Conservation (phyloP, 2,797 vertebrate species). For the Aotus griseimembra region DNA sequence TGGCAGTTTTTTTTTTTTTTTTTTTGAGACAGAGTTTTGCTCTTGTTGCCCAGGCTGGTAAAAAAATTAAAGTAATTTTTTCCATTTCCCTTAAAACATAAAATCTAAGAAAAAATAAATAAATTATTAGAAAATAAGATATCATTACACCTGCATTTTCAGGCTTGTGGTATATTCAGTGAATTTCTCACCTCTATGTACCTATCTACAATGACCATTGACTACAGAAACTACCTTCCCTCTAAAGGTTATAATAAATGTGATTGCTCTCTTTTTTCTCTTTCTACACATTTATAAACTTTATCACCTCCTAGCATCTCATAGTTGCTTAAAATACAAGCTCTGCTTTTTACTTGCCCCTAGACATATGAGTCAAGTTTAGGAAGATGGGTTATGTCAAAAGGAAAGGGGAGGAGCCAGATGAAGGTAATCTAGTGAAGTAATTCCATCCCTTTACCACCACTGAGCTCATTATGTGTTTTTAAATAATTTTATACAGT, state of each 20-base stretch:
- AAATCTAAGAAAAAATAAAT: neutral
- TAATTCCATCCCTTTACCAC: neutral
- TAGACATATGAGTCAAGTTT: neutral
- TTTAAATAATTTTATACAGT: neutral
- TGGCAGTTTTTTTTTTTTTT: neutral
- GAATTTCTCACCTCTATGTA: neutral
- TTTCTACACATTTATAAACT: neutral
- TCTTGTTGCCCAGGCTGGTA: no score
- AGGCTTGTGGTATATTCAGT: neutral
- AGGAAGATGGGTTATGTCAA: neutral
- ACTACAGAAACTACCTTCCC: neutral
- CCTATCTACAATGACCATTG: neutral
- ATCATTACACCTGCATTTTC: neutral
- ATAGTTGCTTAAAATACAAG: neutral
- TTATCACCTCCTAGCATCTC: neutral
- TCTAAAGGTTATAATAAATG: neutral
- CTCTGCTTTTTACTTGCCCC: neutral
- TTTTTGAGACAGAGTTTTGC: no score
- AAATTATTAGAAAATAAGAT: neutral
- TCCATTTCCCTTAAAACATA: neutral
- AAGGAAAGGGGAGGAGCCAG: neutral
- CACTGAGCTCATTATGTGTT: fast-evolving
- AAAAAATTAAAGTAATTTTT: neutral
- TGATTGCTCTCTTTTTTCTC: neutral
- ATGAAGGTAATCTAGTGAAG: neutral